Percentiles rank a stretch among this genome's conserved stretches.
phyloP scores from a whole-genome alignment of 2,113 vertebrate species.

The Orthonyx spaldingii region DNA sequence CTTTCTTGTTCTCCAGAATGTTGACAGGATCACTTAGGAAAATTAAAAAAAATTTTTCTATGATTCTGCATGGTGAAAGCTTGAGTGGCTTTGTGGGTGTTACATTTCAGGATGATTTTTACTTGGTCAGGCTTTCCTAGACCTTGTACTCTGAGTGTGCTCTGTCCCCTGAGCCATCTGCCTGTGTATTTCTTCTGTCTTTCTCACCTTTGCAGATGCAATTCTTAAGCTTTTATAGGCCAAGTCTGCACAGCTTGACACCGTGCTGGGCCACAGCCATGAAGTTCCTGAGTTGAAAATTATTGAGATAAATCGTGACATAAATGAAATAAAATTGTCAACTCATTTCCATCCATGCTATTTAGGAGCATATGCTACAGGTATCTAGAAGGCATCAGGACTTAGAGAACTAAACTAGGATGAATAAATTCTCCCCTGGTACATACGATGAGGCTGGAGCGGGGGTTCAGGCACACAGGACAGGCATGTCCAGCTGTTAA shows the following conservation, averaged over 20 bases:
- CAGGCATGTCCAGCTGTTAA: not conserved
- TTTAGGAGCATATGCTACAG: not conserved
- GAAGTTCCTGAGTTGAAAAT: not conserved
- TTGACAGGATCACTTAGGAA: not conserved
- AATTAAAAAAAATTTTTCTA: not conserved
- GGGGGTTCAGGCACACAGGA: not conserved
- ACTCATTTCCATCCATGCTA: not conserved
- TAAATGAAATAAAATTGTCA: not conserved
- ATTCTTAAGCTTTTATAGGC: not conserved
- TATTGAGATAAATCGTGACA: not conserved
- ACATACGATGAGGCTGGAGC: not conserved
- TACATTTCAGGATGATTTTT: not conserved
- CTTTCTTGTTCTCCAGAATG: not conserved
- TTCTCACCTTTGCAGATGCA: not conserved
- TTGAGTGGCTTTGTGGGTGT: not conserved
- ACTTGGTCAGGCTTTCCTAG: not conserved
- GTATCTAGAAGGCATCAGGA: not conserved
- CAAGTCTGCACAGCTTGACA: not conserved
- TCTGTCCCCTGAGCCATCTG: not conserved
- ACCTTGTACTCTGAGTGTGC: not conserved
- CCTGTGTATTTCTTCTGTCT: not conserved
- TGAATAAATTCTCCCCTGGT: not conserved
- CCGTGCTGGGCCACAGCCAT: not conserved
- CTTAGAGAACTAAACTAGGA: not conserved
- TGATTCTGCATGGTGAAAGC: not conserved